Evolutionary conservation across 2,797 vertebrate species (phyloP), one percentile per base, ranked within the genome.

Genomic region (Artibeus lituratus): DNA sequence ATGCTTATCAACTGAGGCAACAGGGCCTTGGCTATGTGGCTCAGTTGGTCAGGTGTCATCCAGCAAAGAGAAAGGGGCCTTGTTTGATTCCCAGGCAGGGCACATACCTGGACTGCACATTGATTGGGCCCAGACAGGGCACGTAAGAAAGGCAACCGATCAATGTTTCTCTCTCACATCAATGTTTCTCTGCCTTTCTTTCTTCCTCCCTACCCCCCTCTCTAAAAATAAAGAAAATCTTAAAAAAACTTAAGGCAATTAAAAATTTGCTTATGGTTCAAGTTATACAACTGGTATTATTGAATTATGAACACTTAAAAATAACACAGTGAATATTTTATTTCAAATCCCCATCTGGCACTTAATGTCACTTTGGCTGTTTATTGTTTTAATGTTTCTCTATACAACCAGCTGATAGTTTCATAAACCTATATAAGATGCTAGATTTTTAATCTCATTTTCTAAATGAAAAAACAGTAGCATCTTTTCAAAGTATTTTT

Each of bases 311-410:
- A 69, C 70, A 95, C 78, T 97, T 98, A 96, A 97, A 98, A 97
- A 98, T 97, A 94, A 96, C 89, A 94, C 90, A 94, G 91, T 97
- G 96, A 98, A 97, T 98, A 98, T 98, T 98, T 91, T 98, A 98
- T 98, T 98, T 97, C 97, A 96, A 98, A 97, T 97, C 88, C 87
- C 95, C 97, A 98, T 98, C 97, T 98, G 98, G 97, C 95, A 91
- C 78, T 98, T 95, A 94, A 87, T 98, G 96, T 97, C 97, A 98
- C 93, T 98, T 98, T 97, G 98, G 98, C 98, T 98, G 97, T 97
- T 98, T 91, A 87, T 94, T 93, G 95, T 96, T 95, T 53, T 85
- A 87, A 96, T 89, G 91, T 98, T 98, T 97, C 95, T 97, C 96
- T 97, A 94, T 3, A 7, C 74, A 98, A 98, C 85, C 96, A 98